Percentiles rank a stretch among this genome's conserved stretches.
phyloP scores from a whole-genome alignment of 1,140 invertebrate genomes.

The Bicyclus anynana region DNA sequence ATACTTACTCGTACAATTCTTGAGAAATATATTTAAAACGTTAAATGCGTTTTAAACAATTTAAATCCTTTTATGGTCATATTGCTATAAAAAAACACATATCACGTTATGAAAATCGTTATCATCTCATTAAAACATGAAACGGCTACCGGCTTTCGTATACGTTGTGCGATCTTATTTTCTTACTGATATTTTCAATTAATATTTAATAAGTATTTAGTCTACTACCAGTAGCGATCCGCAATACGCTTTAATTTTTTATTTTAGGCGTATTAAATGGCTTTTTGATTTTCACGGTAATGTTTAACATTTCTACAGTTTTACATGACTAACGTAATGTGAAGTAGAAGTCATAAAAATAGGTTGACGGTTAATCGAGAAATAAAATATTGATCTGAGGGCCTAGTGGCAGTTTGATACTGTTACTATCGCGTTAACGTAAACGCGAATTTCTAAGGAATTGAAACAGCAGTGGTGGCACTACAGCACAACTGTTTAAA shows the following conservation, averaged over 20 bases:
- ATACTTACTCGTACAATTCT: background rate
- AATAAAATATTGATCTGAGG: no score
- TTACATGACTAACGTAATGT: no score
- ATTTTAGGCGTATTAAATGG: background rate
- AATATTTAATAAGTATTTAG: slow-evolving; percentile 3
- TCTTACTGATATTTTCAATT: background rate
- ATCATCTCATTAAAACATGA: slow-evolving; percentile 13
- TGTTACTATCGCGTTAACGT: no score
- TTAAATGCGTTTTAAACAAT: slow-evolving; percentile 4
- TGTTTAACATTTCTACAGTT: no score
- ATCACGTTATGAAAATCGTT: slow-evolving; percentile 8
- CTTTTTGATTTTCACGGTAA: no score
- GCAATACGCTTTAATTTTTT: slow-evolving; percentile 3
- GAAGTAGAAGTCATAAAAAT: no score
- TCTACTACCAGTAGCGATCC: background rate
- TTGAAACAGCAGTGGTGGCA: no score
- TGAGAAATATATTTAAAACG: background rate
- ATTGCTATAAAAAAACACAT: background rate
- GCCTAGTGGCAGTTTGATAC: no score
- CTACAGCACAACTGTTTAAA: no score
- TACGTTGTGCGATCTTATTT: slow-evolving; percentile 7
- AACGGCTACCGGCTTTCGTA: slow-evolving; percentile 5
- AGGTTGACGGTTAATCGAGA: no score
- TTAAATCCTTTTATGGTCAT: slow-evolving; percentile 8
- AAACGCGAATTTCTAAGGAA: no score